A percentile compares a stretch with the other conserved stretches of the same genome.
Conservation (phyloP, 1,140 invertebrate genomes). For the Laupala kohalensis region DNA sequence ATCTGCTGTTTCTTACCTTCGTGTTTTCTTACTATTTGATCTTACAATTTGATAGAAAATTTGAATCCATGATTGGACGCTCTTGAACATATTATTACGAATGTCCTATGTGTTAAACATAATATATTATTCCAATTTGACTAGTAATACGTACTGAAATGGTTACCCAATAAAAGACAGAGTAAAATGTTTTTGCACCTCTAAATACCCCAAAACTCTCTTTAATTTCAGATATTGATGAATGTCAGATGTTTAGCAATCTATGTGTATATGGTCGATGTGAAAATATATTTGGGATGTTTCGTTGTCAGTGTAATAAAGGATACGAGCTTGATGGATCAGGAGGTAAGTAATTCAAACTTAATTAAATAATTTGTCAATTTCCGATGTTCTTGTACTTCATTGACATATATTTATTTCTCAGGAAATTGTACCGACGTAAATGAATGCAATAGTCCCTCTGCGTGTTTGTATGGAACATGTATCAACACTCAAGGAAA, state of each 20-base stretch:
- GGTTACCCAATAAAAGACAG: too few relatives aligned
- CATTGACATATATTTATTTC: slow-evolving; percentile 3
- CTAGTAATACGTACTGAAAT: too few relatives aligned
- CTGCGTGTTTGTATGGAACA: slow-evolving; percentile 40
- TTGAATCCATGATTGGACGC: too few relatives aligned
- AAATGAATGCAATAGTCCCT: slow-evolving; percentile 45
- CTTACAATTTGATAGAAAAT: too few relatives aligned
- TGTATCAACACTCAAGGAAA: slow-evolving; percentile 42
- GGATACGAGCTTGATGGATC: slow-evolving; percentile 68
- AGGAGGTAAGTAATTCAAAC: slow-evolving; percentile 35
- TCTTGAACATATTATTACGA: too few relatives aligned
- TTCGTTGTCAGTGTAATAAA: slow-evolving; percentile 69
- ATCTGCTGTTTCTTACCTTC: background rate
- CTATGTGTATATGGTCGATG: slow-evolving; percentile 75
- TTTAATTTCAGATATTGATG: slow-evolving; percentile 68
- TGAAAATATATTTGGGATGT: slow-evolving; percentile 81
- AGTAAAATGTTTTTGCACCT: too few relatives aligned
- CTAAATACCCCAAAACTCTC: too few relatives aligned
- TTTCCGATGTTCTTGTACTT: background rate
- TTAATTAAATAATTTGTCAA: background rate
- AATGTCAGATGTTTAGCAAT: slow-evolving; percentile 78
- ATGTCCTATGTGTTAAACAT: too few relatives aligned
- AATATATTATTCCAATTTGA: too few relatives aligned
- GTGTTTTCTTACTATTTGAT: too few relatives aligned
- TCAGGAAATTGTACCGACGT: slow-evolving; percentile 40